These are phyloP conservation scores for Scyliorhinus canicula DNA, from an alignment of 2,797 vertebrate species.

Conservation along the genomic window DNA sequence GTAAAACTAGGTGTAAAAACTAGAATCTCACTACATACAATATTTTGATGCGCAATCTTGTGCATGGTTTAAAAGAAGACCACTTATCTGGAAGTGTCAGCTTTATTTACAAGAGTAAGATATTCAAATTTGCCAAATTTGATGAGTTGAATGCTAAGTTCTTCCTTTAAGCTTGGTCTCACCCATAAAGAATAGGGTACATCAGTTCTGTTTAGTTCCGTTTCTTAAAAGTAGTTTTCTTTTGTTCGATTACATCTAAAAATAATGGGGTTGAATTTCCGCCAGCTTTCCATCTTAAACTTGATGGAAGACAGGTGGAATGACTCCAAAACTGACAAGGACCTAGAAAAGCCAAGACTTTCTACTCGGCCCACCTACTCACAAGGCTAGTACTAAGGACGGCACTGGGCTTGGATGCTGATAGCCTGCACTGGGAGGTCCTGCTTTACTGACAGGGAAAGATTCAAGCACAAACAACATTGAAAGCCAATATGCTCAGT, in stretches of 20 bases:
- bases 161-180: neutral
- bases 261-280: neutral
- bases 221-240: neutral
- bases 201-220: neutral
- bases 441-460: neutral
- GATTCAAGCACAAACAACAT: neutral
- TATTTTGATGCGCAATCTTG: neutral
- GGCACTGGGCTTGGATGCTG: neutral
- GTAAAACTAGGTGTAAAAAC: neutral
- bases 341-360: neutral
- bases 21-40: neutral
- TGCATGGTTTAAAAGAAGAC: neutral
- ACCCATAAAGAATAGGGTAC: neutral
- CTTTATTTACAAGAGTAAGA: neutral
- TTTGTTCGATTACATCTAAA: neutral
- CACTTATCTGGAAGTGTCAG: neutral
- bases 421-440: neutral
- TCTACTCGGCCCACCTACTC: neutral
- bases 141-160: neutral
- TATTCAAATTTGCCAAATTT: neutral
- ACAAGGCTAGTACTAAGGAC: neutral
- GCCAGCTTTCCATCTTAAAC: neutral
- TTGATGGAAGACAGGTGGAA: neutral
- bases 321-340: no score
- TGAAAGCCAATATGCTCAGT: neutral